Conservation (phyloP, 1,140 invertebrate species). For the Dysdera silvatica region DNA sequence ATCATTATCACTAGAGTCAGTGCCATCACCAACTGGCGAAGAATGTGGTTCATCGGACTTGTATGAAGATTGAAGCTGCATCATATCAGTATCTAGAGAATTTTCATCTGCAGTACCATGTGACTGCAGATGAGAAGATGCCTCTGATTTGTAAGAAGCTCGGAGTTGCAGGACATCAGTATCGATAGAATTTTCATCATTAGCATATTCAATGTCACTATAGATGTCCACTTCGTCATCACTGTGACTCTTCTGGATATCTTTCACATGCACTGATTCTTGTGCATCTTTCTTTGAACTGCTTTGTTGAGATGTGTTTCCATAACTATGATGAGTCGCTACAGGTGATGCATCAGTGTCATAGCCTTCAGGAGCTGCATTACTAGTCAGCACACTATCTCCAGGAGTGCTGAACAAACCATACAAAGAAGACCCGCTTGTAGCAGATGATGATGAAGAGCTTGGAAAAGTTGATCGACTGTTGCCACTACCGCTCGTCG, state of each 20-base stretch:
- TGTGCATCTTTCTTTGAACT: too few species aligned
- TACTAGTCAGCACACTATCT: too few species aligned
- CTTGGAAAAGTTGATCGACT: too few species aligned
- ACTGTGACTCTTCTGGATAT: conserved; percentile 12
- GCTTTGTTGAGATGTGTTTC: too few species aligned
- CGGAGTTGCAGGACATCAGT: conserved; percentile 5
- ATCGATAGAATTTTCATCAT: conserved; percentile 22
- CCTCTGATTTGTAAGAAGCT: conserved; percentile 14
- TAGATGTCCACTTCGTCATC: conserved; percentile 47
- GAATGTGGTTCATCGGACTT: conserved; percentile 18
- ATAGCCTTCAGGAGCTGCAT: too few species aligned
- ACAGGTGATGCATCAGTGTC: too few species aligned
- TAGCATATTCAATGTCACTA: conserved; percentile 49
- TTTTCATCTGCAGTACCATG: conserved; percentile 41
- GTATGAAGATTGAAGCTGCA: background rate
- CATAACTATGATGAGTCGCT: too few species aligned
- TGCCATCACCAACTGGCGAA: conserved; percentile 3
- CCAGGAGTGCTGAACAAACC: too few species aligned
- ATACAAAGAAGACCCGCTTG: too few species aligned
- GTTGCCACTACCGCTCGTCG: too few species aligned
- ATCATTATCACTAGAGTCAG: conserved; percentile 35
- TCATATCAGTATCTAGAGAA: conserved; percentile 5
- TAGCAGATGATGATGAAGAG: too few species aligned
- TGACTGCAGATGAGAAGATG: conserved; percentile 51
- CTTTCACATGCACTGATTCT: background rate